phyloP scores from a whole-genome alignment of 2,888 invertebrate species.

The Heterodera filipjevi region DNA sequence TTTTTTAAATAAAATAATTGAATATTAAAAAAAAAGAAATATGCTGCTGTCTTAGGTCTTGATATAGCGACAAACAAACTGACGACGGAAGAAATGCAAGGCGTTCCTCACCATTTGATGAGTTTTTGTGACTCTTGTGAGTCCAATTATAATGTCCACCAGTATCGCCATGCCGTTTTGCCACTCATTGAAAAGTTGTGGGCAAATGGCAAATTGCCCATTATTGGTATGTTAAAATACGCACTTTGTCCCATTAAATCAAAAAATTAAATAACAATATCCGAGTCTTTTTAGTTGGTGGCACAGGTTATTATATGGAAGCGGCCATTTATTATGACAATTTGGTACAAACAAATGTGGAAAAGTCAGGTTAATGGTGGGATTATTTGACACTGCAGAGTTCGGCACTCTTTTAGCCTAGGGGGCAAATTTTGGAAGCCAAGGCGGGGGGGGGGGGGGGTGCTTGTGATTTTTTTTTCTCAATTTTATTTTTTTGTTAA shows the following conservation, averaged over 20 bases:
- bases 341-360: conserved; percentile 15
- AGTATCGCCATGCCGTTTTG: conserved; percentile 16
- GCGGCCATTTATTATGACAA: conserved; percentile 75
- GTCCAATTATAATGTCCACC: conserved; percentile 51
- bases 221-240: not conserved
- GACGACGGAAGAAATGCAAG: conserved; percentile 76
- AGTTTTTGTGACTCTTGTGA: conserved; percentile 78
- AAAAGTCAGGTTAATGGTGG: conserved; percentile 20
- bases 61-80: conserved; percentile 70
- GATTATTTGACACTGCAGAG: no score
- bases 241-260: not conserved
- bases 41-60: conserved; percentile 45
- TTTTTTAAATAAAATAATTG: not conserved
- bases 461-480: no score
- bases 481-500: no score
- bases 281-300: conserved; percentile 79
- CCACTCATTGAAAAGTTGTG: conserved; percentile 15
- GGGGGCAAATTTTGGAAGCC: no score
- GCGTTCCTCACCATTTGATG: conserved; percentile 84
- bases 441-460: no score
- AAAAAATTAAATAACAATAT: no score
- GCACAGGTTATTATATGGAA: conserved; percentile 97
- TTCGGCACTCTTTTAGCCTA: no score
- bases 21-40: not conserved
- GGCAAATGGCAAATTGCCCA: conserved; percentile 18